Conservation (phyloP, 2,113 vertebrate species). For the Pholis gunnellus region DNA sequence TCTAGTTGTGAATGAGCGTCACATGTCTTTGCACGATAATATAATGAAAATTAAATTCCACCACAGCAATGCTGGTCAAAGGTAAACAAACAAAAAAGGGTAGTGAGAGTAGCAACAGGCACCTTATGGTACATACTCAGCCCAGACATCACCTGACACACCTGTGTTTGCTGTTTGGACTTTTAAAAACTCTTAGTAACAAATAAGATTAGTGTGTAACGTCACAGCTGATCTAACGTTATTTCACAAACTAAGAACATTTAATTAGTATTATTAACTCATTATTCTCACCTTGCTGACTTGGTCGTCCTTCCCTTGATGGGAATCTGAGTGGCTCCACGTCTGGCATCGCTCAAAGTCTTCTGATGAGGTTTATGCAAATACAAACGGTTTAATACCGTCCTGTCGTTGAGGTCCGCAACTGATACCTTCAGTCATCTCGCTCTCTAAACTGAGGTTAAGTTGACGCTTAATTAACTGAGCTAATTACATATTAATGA, state of each 20-base stretch:
- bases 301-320: slow-evolving; percentile 63
- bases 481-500: slow-evolving; percentile 73
- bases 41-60: slow-evolving; percentile 19
- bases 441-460: slow-evolving; percentile 41
- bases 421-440: slow-evolving; percentile 50
- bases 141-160: slow-evolving; percentile 77
- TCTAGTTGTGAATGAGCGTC: neutral
- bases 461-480: slow-evolving; percentile 64
- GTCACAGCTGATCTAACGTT: neutral
- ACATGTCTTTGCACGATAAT: neutral
- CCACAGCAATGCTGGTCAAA: neutral
- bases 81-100: neutral
- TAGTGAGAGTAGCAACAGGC: slow-evolving; percentile 68
- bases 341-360: slow-evolving; percentile 69
- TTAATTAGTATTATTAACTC: too few relatives aligned
- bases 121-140: slow-evolving; percentile 41
- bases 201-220: neutral
- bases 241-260: neutral
- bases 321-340: slow-evolving; percentile 73
- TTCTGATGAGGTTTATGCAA: neutral
- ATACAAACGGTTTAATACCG: too few relatives aligned
- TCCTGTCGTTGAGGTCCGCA: neutral
- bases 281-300: slow-evolving; percentile 66
- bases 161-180: slow-evolving; percentile 17
- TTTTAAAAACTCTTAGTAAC: neutral